Conservation (phyloP, 2,888 invertebrate species). For the Lithophane ornitopus region DNA sequence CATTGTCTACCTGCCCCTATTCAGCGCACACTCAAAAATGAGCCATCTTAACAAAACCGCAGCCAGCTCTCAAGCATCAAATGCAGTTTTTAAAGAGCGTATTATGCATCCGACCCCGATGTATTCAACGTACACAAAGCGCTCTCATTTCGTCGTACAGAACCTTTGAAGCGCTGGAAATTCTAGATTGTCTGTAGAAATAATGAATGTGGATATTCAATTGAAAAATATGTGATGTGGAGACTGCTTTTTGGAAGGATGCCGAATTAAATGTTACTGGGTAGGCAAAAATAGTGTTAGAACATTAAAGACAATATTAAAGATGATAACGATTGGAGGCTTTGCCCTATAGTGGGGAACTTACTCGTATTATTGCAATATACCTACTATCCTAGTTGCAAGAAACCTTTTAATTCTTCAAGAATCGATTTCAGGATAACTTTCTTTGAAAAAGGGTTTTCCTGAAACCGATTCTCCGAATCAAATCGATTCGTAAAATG, state of each 20-base stretch:
- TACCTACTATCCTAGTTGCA: no score
- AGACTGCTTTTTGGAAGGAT: slow-evolving; percentile 5
- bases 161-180: slow-evolving; percentile 41
- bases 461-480: not conserved
- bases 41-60: slow-evolving; percentile 48
- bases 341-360: not conserved
- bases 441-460: not conserved
- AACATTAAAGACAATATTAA: not conserved
- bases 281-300: no score
- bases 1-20: slow-evolving; percentile 28
- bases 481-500: not conserved
- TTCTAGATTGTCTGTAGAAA: slow-evolving; percentile 50
- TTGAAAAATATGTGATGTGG: slow-evolving; percentile 24
- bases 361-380: not conserved
- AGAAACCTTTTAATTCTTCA: not conserved
- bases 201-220: slow-evolving; percentile 43
- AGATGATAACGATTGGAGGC: not conserved
- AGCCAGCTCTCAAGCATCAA: slow-evolving; percentile 40
- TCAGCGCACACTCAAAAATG: slow-evolving; percentile 24
- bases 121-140: slow-evolving; percentile 61
- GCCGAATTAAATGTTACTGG: not conserved
- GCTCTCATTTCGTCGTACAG: slow-evolving; percentile 54
- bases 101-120: slow-evolving; percentile 63
- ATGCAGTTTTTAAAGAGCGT: slow-evolving; percentile 58
- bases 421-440: not conserved